These are phyloP conservation scores for Amitus sp. DNA, from an alignment of 2,888 invertebrate genomes.

Conservation along the genomic window DNA sequence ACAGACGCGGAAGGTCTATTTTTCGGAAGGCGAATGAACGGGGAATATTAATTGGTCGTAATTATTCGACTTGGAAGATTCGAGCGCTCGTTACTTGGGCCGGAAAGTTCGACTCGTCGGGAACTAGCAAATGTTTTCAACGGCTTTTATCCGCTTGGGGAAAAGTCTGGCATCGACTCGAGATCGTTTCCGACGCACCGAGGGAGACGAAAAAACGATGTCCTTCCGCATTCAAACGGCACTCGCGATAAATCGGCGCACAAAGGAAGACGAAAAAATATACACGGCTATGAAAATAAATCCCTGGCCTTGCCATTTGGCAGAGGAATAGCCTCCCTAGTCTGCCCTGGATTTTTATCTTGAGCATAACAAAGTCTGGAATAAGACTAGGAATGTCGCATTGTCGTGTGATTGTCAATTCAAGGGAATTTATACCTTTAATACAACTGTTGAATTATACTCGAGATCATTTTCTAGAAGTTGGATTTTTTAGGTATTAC, in stretches of 20 bases:
- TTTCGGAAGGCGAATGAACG: constrained; percentile 49
- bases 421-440: too few relatives aligned
- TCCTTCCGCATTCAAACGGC: background rate
- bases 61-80: constrained; percentile 47
- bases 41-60: constrained; percentile 62
- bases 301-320: background rate
- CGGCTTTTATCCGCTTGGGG: background rate
- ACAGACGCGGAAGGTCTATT: constrained; percentile 40
- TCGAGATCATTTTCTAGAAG: too few relatives aligned
- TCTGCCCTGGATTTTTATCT: background rate
- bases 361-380: too few relatives aligned
- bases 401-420: too few relatives aligned
- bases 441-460: too few relatives aligned
- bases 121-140: background rate
- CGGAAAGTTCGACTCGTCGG: constrained; percentile 6
- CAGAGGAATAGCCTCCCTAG: background rate
- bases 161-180: too few relatives aligned
- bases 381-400: too few relatives aligned
- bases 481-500: too few relatives aligned
- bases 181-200: too few relatives aligned
- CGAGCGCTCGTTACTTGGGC: constrained; percentile 5
- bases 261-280: background rate
- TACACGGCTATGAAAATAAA: background rate
- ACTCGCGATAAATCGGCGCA: background rate
- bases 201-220: background rate